phyloP scores from a whole-genome alignment of 2,797 vertebrate genomes.

The Cygnus olor region DNA sequence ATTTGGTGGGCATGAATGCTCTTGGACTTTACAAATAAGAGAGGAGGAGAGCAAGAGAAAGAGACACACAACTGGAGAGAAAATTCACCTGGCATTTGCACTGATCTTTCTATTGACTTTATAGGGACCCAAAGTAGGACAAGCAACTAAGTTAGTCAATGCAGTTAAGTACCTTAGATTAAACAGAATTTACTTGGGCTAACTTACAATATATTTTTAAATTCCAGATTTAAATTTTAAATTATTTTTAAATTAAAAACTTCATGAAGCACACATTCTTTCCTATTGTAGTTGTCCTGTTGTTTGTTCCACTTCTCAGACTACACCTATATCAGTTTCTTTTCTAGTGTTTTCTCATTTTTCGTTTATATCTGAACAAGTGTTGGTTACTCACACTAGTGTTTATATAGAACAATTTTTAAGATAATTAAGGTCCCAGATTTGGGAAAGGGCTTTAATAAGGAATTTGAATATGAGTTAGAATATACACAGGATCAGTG shows the following conservation, averaged over 20 bases:
- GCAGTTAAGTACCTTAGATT: not conserved
- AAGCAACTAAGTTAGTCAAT: not conserved
- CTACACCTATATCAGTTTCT: not conserved
- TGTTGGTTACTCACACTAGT: not conserved
- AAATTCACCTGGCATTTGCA: not conserved
- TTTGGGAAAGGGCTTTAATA: not conserved
- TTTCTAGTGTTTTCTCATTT: not conserved
- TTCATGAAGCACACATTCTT: not conserved
- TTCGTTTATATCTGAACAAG: not conserved
- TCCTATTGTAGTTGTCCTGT: not conserved
- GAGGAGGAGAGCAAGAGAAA: not conserved
- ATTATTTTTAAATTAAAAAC: not conserved
- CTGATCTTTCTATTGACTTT: not conserved
- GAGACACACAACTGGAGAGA: not conserved
- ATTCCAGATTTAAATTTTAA: not conserved
- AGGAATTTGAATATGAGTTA: not conserved
- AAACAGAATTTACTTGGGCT: not conserved
- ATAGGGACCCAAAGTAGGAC: not conserved
- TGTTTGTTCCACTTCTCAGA: not conserved
- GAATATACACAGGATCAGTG: not conserved
- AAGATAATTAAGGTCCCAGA: not conserved
- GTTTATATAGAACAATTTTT: not conserved
- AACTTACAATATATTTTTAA: not conserved
- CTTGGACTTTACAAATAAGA: not conserved
- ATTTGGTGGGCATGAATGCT: not conserved